Percentiles rank a stretch among this genome's conserved stretches.
phyloP scores from a whole-genome alignment of 1,140 invertebrate species.

The Proales similis region DNA sequence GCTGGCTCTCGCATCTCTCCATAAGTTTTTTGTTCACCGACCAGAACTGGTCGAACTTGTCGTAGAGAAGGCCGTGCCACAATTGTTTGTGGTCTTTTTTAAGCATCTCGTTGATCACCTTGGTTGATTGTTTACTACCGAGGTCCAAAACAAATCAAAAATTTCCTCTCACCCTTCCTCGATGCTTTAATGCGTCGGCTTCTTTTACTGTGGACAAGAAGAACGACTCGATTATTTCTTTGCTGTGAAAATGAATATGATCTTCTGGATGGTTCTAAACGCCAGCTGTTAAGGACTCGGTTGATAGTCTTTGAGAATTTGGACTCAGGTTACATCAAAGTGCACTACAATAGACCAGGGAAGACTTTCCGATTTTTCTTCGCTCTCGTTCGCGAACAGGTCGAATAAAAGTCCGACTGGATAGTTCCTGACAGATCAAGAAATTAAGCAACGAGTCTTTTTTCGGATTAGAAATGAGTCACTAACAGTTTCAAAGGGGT shows the following conservation, averaged over 20 bases:
- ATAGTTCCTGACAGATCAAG: slow-evolving; percentile 64
- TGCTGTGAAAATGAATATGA: slow-evolving; percentile 56
- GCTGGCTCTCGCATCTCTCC: slow-evolving; percentile 60
- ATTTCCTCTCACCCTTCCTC: too few species aligned
- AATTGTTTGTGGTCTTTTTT: slow-evolving; percentile 94
- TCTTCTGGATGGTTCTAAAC: slow-evolving; percentile 56
- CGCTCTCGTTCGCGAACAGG: slow-evolving; percentile 61
- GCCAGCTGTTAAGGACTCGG: slow-evolving; percentile 28
- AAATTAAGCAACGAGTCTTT: slow-evolving; percentile 9
- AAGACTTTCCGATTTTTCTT: slow-evolving; percentile 56
- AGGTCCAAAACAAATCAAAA: too few species aligned
- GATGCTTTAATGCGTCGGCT: slow-evolving; percentile 90
- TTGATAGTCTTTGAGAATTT: slow-evolving; percentile 10
- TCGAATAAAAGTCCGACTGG: slow-evolving; percentile 91
- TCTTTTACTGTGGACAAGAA: slow-evolving; percentile 94
- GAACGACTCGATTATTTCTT: slow-evolving; percentile 80
- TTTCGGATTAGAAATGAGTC: not conserved
- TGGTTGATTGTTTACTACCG: too few species aligned
- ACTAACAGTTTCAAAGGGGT: slow-evolving; percentile 76
- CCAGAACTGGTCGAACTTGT: slow-evolving; percentile 99
- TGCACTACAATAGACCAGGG: slow-evolving; percentile 92
- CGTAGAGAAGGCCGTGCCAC: slow-evolving; percentile 90
- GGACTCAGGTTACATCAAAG: slow-evolving; percentile 62
- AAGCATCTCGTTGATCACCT: slow-evolving; percentile 85
- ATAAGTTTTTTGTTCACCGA: slow-evolving; percentile 86